Evolutionary conservation across 2,113 vertebrate genomes (phyloP).

Genomic region (Bos indicus): DNA sequence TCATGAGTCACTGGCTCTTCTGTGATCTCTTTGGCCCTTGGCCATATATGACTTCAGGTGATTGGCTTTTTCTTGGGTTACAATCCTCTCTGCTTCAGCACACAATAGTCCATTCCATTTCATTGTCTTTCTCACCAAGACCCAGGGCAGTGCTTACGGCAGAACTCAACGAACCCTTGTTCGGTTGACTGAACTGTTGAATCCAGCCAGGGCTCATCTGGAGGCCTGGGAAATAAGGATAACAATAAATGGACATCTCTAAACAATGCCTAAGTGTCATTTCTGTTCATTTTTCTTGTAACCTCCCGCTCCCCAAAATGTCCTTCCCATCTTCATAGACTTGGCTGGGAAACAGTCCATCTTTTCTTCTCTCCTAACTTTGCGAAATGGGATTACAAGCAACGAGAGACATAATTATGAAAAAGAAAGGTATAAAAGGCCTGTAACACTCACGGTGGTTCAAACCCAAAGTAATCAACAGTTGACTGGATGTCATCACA

Average conservation of each 20-base stretch:
- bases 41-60: neutral
- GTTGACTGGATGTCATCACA: accelerated
- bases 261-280: neutral
- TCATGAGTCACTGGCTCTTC: neutral
- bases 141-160: neutral
- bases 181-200: neutral
- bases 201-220: neutral
- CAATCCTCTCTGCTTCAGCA: neutral
- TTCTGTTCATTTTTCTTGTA: neutral
- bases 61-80: neutral
- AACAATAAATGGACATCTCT: neutral
- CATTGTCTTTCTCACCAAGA: neutral
- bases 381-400: neutral
- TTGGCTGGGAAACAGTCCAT: neutral
- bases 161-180: neutral
- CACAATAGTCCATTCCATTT: neutral
- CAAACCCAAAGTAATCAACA: neutral
- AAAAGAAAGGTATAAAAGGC: neutral
- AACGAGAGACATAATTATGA: neutral
- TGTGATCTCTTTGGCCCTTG: neutral
- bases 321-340: neutral
- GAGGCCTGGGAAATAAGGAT: neutral
- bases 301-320: neutral
- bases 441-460: neutral
- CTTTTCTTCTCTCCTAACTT: neutral